Evolutionary conservation across 2,888 invertebrate genomes (phyloP), one percentile per base, ranked within the genome.

Genomic region (Platypus cylindrus): DNA sequence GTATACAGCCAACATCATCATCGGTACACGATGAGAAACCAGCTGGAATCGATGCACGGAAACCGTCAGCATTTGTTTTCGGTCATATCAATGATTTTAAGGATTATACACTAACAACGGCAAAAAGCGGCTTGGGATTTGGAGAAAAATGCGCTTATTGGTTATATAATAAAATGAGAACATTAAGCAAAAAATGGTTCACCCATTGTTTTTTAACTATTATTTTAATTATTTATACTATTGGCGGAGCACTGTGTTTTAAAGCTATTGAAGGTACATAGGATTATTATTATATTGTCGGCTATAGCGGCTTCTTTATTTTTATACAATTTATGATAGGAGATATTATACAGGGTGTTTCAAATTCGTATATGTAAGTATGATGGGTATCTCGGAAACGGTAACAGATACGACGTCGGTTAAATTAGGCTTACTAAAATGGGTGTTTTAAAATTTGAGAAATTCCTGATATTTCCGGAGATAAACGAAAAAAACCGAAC

Each of bases 131-230:
- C 15, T 62, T 87, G 44, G 84, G 84, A 60, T 75, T 77, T 22
- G 87, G 87, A 39, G 87, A 87, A 60, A 85, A 83, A 56, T 71
- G 75, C 39, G 82, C 82, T 0, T 80, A 77, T 48, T 83, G 81
- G 73, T 62, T 83, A 41, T 84, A 84, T 55, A 76, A 78, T 44
- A 84, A 79, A 65, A 66, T 86, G 43, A 75, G 79, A 52, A 64
- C 73, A 35, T 74, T 77, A 65, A 87, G 86, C 2, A 76, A 73
- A 51, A 74, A 73, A 53, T 89, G 89, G 87, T 87, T 90, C 56
- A 89, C 89, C 23, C 89, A 90, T 62, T 74, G 86, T 41, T 87
- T 87, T 59, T 68, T 91, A 51, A 72, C 82, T 49, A 56, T 83
- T 48, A 75, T 89, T 48, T 71, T 91, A 40, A 63, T 78, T 34